A percentile compares a stretch with the other conserved stretches of the same genome.
Conservation (phyloP, 2,113 vertebrate genomes). For the Brachyistius frenatus region DNA sequence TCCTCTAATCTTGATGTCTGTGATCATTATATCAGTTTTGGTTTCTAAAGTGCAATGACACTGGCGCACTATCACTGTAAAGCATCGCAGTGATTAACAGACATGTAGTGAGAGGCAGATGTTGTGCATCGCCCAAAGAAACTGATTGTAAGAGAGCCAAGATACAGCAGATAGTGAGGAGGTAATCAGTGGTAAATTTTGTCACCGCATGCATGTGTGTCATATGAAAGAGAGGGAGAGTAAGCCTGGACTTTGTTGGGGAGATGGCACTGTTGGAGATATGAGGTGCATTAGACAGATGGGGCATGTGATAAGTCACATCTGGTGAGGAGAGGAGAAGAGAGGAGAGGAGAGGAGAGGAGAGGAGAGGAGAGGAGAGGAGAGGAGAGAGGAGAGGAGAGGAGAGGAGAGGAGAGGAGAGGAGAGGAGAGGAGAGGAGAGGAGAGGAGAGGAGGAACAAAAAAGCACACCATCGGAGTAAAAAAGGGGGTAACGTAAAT, state of each 20-base stretch:
- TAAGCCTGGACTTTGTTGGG: slow-evolving; percentile 38
- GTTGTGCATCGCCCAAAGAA: slow-evolving; percentile 30
- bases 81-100: slow-evolving; percentile 19
- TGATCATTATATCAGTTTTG: neutral
- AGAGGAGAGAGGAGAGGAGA: slow-evolving; percentile 7
- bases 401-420: neutral
- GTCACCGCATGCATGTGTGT: slow-evolving; percentile 22
- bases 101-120: slow-evolving; percentile 30
- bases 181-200: slow-evolving; percentile 26
- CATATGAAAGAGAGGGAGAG: slow-evolving; percentile 22
- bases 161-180: slow-evolving; percentile 29
- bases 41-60: neutral
- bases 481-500: neutral
- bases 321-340: slow-evolving; percentile 60
- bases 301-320: slow-evolving; percentile 75
- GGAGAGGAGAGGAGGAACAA: neutral
- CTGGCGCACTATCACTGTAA: slow-evolving; percentile 8
- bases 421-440: neutral
- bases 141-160: slow-evolving; percentile 13
- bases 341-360: slow-evolving; percentile 12
- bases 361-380: slow-evolving; percentile 21
- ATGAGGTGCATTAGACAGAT: slow-evolving; percentile 72
- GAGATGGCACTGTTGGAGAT: slow-evolving; percentile 57
- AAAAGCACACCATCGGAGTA: neutral
- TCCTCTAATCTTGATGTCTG: slow-evolving; percentile 16